Percentiles rank a stretch among this genome's conserved stretches.
Conservation (phyloP, 1,140 invertebrate species). For the Drosophila paulistorum region DNA sequence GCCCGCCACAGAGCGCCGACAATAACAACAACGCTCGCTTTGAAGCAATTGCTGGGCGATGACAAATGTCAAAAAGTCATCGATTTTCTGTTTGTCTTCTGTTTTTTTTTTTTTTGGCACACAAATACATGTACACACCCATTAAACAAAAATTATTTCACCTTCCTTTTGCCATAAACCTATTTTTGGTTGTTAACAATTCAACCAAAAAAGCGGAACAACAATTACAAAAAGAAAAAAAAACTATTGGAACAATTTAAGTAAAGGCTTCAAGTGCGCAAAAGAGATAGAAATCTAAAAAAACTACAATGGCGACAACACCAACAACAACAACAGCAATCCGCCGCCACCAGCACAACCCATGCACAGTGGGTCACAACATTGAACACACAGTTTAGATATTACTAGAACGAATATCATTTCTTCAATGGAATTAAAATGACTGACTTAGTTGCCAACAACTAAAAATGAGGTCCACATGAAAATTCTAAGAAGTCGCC, state of each 20-base stretch:
- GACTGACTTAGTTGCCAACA: no score
- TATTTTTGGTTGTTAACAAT: conserved; percentile 66
- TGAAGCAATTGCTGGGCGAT: conserved; percentile 29
- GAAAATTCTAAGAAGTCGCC: background rate
- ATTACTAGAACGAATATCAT: no score
- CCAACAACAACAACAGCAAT: conserved; percentile 12
- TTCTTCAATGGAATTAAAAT: no score
- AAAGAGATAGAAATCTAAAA: conserved; percentile 40
- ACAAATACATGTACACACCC: conserved; percentile 28
- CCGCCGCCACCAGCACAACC: background rate
- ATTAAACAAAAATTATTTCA: conserved; percentile 31
- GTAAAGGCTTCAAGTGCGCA: conserved; percentile 58
- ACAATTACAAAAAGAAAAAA: conserved; percentile 73
- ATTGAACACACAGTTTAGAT: no score
- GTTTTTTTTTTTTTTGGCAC: background rate
- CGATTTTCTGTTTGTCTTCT: conserved; percentile 19
- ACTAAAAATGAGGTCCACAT: no score
- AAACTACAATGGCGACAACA: conserved; percentile 61
- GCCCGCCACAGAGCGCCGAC: conserved; percentile 12
- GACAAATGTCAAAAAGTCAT: conserved; percentile 32
- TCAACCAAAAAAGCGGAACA: conserved; percentile 60
- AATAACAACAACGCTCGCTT: background rate
- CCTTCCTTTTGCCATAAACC: conserved; percentile 47
- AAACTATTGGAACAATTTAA: conserved; percentile 75
- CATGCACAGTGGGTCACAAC: background rate